Evolutionary conservation across 2,113 vertebrate species (phyloP), one percentile per base, ranked within the genome.

Genomic region (Geothlypis trichas): DNA sequence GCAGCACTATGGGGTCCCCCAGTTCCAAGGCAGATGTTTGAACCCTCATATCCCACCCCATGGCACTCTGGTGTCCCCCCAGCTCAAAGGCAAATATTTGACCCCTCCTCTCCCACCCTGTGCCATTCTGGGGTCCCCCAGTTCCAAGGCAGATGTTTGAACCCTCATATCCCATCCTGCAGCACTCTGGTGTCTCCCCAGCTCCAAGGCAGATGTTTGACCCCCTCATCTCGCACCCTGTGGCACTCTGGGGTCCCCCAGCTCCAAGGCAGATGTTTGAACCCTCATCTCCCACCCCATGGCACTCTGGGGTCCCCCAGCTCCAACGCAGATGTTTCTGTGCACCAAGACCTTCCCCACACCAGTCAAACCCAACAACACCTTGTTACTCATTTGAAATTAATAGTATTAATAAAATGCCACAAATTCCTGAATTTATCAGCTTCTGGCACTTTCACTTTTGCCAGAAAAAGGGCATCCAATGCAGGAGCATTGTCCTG

Each of bases 161-260:
- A 10, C 37, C 37, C 37, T 39, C 37, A 10, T 39, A 10, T 39
- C 37, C 37, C 37, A 39, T 11, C 37, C 37, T 11, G 37, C 11
- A 11, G 37, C 37, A 39, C 37, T 39, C 37, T 39, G 37, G 37
- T 19, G 46, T 46, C 44, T 46, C 44, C 44, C 44, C 44, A 44
- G 44, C 44, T 20, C 44, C 19, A 44, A 15, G 41, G 41, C 41
- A 42, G 41, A 42, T 15, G 41, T 42, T 42, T 42, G 42, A 42
- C n/a, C 16, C 42, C 42, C 42, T 42, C 42, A 2, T 4, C 58
- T 30, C 81, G 15, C 2, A 27, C 0, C 46, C 42, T 0, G 0
- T 42, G 17, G 12, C 3, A 6, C 63, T 11, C 11, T 1, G 15
- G 15, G 8, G 20, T 44, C 65, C 69, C 69, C 22, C 11, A 12